These are phyloP conservation scores for Dipodomys merriami DNA, from an alignment of 2,113 vertebrate genomes.

Conservation along the genomic window DNA sequence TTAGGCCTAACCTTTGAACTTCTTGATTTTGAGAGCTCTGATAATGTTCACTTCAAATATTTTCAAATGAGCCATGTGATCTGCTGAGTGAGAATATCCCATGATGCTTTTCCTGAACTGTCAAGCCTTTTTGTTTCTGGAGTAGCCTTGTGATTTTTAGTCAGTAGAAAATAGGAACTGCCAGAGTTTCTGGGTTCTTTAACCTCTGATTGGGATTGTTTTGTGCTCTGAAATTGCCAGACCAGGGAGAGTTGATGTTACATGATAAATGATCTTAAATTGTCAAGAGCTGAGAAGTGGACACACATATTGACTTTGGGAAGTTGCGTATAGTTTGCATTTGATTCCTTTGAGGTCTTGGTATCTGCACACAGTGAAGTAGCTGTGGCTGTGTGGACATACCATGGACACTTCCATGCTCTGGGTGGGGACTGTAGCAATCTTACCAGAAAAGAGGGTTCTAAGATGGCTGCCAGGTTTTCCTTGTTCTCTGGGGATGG, in stretches of 20 bases:
- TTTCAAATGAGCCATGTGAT: neutral
- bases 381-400: conserved; percentile 32
- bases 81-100: neutral
- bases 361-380: conserved; percentile 46
- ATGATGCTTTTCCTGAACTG: neutral
- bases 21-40: neutral
- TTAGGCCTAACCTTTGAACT: neutral
- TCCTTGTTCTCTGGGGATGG: conserved; percentile 22
- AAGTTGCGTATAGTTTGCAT: neutral
- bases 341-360: neutral
- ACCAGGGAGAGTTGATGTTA: neutral
- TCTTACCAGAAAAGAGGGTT: neutral
- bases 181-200: neutral
- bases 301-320: neutral
- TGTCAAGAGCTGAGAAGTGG: neutral
- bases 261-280: neutral
- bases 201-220: neutral
- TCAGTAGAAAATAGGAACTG: neutral
- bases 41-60: neutral
- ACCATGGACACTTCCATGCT: conserved; percentile 53
- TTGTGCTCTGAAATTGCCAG: neutral
- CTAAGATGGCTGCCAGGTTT: neutral
- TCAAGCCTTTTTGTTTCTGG: neutral
- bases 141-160: neutral
- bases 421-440: neutral